phyloP scores from a whole-genome alignment of 1,140 invertebrate genomes.

The Leptopilina boulardi region DNA sequence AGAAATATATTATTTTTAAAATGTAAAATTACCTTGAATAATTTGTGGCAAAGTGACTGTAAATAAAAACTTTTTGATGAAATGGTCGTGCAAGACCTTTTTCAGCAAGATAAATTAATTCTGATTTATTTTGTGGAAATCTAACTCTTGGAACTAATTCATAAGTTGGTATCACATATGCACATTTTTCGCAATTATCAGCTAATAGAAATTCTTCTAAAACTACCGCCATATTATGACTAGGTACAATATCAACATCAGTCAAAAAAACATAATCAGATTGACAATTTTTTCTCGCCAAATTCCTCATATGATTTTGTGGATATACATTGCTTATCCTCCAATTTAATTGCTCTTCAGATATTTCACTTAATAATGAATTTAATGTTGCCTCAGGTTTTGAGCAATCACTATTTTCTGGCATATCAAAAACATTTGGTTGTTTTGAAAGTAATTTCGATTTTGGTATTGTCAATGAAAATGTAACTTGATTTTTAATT shows the following conservation, averaged over 20 bases:
- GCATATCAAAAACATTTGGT: constrained; percentile 56
- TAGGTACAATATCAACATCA: constrained; percentile 91
- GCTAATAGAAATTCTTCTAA: constrained; percentile 83
- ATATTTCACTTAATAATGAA: constrained; percentile 75
- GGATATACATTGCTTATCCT: constrained; percentile 86
- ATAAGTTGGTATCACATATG: constrained; percentile 95
- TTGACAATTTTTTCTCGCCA: constrained; percentile 90
- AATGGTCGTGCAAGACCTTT: constrained; percentile 91
- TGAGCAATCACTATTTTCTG: constrained; percentile 78
- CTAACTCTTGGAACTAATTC: constrained; percentile 87
- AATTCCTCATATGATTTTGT: constrained; percentile 90
- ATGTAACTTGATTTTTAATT: constrained; percentile 82
- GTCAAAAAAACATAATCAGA: constrained; percentile 87
- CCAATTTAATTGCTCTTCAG: constrained; percentile 79
- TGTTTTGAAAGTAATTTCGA: constrained; percentile 71
- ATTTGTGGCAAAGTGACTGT: constrained; percentile 94
- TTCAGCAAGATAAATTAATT: constrained; percentile 84
- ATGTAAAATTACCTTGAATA: too few relatives aligned
- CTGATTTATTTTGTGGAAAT: constrained; percentile 87
- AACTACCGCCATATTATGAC: constrained; percentile 79
- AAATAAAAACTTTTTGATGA: constrained; percentile 94
- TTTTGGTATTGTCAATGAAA: constrained; percentile 83
- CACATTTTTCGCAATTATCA: constrained; percentile 81
- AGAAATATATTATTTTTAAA: constrained; percentile 37
- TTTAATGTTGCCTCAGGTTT: constrained; percentile 80